Evolutionary conservation across 2,797 vertebrate genomes (phyloP).

Genomic region (Gouania willdenowi): DNA sequence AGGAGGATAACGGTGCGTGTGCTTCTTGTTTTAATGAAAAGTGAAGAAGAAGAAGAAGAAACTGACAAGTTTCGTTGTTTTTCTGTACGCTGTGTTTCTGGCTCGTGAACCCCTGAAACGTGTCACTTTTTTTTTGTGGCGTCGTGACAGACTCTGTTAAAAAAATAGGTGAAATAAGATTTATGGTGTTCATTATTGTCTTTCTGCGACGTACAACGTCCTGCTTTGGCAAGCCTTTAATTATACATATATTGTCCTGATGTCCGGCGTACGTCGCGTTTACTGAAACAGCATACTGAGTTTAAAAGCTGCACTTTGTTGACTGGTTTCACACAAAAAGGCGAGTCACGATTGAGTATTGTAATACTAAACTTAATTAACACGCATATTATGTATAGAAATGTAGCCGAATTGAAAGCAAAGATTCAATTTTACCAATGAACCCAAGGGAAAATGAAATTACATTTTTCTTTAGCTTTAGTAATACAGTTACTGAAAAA

Average conservation of each 20-base stretch:
- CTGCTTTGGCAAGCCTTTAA: fast-evolving
- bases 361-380: no score
- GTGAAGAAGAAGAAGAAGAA: conserved; percentile 22
- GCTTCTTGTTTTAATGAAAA: not conserved
- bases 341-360: no score
- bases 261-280: conserved; percentile 16
- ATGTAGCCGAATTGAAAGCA: no score
- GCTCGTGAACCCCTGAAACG: conserved; percentile 36
- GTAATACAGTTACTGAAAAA: no score
- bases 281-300: fast-evolving
- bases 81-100: no score
- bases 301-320: not conserved
- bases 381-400: no score
- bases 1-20: conserved; percentile 36
- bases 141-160: conserved; percentile 35
- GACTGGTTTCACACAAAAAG: no score
- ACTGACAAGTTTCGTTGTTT: no score
- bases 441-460: no score
- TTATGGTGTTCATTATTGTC: fast-evolving
- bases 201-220: fast-evolving
- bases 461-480: no score
- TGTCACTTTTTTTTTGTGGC: conserved; percentile 57
- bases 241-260: fast-evolving
- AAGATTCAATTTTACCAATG: no score
- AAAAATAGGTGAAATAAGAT: not conserved